Evolutionary conservation across 2,888 invertebrate species (phyloP), one percentile per base, ranked within the genome.

Genomic region (Pogonocherus hispidulus): DNA sequence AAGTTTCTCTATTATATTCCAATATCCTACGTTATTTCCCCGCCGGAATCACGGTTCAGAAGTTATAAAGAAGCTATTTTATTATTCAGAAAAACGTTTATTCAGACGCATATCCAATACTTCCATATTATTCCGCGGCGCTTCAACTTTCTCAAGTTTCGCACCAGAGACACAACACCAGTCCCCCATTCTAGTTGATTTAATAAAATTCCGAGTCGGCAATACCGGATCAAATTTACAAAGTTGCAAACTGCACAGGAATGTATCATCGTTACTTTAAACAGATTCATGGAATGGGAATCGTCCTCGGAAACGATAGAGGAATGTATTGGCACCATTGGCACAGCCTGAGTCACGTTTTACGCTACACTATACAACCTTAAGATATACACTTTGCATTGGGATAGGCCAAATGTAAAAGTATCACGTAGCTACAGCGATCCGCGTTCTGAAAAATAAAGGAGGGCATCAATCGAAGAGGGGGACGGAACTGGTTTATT

Each of bases 381-480:
- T 72, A 73, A 76, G 73, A 75, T 74, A 76, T 73, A 67, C 77
- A 76, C 73, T 81, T 80, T 80, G 78, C 80, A 81, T 81, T 77
- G 73, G 73, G 73, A 82, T 81, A 81, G 79, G 78, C 81, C 74
- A 81, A 81, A 83, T 82, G 81, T 81, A 79, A 79, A 80, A 83
- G 81, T 81, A 82, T 83, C 83, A 83, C 84, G 83, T 84, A 78
- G 70, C 70, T 71, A 66, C 75, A 74, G 62, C 71, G 69, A 70
- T 63, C 63, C 79, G 41, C 74, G 73, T 74, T 73, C 70, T 67
- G 73, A 73, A 78, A 77, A 80, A 79, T 77, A 77, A 75, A 71
- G 75, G 72, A 73, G 69, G 72, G 60, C 75, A 69, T 62, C 68
- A 49, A 63, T 71, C 54, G 52, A n/a, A 51, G 37, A 55, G 51